A percentile compares a stretch with the other conserved stretches of the same genome.
phyloP scores from a whole-genome alignment of 1,140 invertebrate genomes.

The Odontomachus brunneus region DNA sequence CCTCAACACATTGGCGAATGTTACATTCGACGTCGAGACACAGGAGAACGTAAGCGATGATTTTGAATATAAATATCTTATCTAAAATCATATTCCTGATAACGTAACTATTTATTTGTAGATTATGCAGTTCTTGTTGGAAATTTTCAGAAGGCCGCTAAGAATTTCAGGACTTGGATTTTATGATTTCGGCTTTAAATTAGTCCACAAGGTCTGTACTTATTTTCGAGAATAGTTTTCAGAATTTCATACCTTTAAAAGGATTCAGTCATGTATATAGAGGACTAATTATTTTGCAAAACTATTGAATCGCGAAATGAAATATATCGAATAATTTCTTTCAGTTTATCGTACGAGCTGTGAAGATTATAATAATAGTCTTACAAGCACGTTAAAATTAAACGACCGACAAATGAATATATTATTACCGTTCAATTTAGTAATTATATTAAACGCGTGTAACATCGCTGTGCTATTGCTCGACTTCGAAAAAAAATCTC shows the following conservation, averaged over 20 bases:
- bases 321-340: no score
- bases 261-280: no score
- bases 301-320: no score
- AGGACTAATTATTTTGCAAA: not conserved
- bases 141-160: slow-evolving; percentile 1
- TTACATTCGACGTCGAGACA: slow-evolving; percentile 9
- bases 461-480: no score
- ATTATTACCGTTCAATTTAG: no score
- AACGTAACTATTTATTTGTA: slow-evolving; percentile 28
- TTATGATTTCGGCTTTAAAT: slow-evolving; percentile 29
- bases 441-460: no score
- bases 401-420: no score
- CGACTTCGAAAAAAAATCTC: no score
- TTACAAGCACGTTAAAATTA: no score
- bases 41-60: not conserved
- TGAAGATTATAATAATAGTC: no score
- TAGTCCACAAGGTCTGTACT: not conserved
- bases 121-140: slow-evolving; percentile 32
- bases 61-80: not conserved
- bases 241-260: not conserved
- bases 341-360: no score
- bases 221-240: slow-evolving; percentile 25
- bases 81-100: no score
- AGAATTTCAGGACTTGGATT: slow-evolving; percentile 8
- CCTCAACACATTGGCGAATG: slow-evolving; percentile 7